phyloP scores from a whole-genome alignment of 2,888 invertebrate genomes.

The Hylaea fasciaria region DNA sequence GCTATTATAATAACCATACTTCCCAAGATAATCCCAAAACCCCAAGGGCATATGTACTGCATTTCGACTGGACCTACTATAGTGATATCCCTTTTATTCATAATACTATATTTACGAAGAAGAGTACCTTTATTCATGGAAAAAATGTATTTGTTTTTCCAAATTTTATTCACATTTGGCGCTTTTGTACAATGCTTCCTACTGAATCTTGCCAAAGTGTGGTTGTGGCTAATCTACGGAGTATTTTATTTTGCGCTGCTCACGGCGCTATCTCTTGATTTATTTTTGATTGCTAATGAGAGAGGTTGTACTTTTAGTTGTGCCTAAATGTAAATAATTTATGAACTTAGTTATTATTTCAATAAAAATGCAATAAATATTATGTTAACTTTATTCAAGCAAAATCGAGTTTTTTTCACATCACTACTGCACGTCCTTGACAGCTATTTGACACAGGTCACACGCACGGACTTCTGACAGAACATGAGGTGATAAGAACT shows the following conservation, averaged over 20 bases:
- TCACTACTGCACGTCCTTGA: slow-evolving; percentile 33
- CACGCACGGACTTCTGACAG: too few species aligned
- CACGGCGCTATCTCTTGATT: slow-evolving; percentile 69
- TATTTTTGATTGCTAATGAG: slow-evolving; percentile 78
- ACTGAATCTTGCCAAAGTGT: slow-evolving; percentile 70
- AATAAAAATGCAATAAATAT: slow-evolving; percentile 13
- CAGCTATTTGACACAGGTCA: slow-evolving; percentile 9
- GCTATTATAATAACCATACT: slow-evolving; percentile 65
- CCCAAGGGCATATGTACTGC: slow-evolving; percentile 80
- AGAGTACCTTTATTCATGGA: slow-evolving; percentile 79
- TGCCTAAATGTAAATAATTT: slow-evolving; percentile 53
- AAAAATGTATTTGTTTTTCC: slow-evolving; percentile 81
- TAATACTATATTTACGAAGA: slow-evolving; percentile 72
- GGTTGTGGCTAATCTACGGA: slow-evolving; percentile 77
- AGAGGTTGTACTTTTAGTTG: slow-evolving; percentile 81
- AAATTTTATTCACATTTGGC: slow-evolving; percentile 79
- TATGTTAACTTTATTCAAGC: slow-evolving; percentile 1
- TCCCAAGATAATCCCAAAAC: slow-evolving; percentile 64
- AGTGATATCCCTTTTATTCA: slow-evolving; percentile 73
- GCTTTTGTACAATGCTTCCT: slow-evolving; percentile 79
- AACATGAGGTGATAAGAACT: slow-evolving; percentile 6
- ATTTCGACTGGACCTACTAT: slow-evolving; percentile 77
- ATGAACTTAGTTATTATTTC: slow-evolving; percentile 4
- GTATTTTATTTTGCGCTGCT: slow-evolving; percentile 72
- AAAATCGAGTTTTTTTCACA: slow-evolving; percentile 11